Evolutionary conservation across 2,797 vertebrate genomes (phyloP).

Genomic region (Phoebastria nigripes): DNA sequence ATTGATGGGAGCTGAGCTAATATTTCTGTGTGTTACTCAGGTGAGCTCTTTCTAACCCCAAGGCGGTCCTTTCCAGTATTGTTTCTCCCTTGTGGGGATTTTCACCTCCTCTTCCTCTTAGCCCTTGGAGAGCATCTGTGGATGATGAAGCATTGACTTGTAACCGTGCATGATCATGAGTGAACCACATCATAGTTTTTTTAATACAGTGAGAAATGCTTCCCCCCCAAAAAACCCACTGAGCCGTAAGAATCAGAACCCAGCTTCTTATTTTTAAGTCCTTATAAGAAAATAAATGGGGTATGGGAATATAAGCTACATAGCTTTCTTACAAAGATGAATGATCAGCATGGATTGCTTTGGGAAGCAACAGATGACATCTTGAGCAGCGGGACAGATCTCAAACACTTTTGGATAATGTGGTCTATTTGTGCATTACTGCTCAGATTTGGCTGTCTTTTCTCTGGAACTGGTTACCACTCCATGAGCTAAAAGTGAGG

Average conservation of each 20-base stretch:
- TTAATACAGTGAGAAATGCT: not conserved
- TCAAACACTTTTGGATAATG: not conserved
- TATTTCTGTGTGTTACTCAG: not conserved
- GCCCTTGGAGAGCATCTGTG: not conserved
- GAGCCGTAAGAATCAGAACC: not conserved
- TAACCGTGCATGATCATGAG: not conserved
- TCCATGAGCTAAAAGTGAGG: not conserved
- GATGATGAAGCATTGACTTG: not conserved
- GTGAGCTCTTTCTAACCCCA: not conserved
- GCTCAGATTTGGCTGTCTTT: not conserved
- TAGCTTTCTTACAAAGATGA: not conserved
- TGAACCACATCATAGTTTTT: not conserved
- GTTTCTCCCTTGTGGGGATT: not conserved
- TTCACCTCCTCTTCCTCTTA: not conserved
- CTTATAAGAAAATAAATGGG: not conserved
- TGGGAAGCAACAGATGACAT: not conserved
- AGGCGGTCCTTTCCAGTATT: not conserved
- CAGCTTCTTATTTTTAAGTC: not conserved
- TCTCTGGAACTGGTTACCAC: not conserved
- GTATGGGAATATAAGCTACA: not conserved
- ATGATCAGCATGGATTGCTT: not conserved
- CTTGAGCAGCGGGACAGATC: not conserved
- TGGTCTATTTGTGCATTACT: not conserved
- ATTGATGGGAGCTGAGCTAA: not conserved
- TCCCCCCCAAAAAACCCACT: rapidly evolving